These are phyloP conservation scores for Stenichneumon culpator DNA, from an alignment of 2,888 invertebrate species.

Conservation along the genomic window DNA sequence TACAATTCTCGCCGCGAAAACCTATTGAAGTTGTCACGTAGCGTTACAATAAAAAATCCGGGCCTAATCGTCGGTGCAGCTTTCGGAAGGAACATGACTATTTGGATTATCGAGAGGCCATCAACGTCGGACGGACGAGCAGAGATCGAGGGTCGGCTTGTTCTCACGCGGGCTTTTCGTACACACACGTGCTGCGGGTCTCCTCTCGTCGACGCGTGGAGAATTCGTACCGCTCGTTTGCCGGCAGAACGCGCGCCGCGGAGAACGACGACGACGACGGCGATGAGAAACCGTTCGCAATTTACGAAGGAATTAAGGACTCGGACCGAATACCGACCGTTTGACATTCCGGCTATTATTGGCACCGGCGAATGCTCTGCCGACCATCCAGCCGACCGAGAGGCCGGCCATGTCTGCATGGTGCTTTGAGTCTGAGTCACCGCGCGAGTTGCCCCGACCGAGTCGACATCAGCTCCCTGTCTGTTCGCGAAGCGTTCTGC, in stretches of 20 bases:
- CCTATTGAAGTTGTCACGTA: not conserved
- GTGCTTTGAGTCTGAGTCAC: constrained; percentile 60
- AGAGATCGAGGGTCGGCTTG: constrained; percentile 59
- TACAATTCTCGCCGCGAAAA: not conserved
- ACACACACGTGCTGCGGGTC: constrained; percentile 45
- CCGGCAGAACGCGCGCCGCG: constrained; percentile 36
- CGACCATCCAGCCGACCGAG: constrained; percentile 52
- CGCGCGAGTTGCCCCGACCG: constrained; percentile 48
- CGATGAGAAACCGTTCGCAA: constrained; percentile 74
- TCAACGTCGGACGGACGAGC: constrained; percentile 43
- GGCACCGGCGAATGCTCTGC: constrained; percentile 74
- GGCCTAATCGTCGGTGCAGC: not conserved
- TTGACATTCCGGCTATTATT: constrained; percentile 83
- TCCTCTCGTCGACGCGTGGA: constrained; percentile 68
- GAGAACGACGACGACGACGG: constrained; percentile 60
- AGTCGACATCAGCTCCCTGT: constrained; percentile 55
- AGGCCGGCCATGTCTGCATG: constrained; percentile 51
- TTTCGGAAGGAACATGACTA: constrained; percentile 8
- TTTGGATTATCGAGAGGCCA: constrained; percentile 57
- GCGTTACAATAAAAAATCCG: not conserved
- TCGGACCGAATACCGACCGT: constrained; percentile 77
- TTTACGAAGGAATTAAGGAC: constrained; percentile 78
- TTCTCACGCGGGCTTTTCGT: constrained; percentile 65
- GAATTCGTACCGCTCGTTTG: constrained; percentile 69
- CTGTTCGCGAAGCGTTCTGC: constrained; percentile 72